phyloP scores from a whole-genome alignment of 2,113 vertebrate species.

The Ageneiosus marmoratus region DNA sequence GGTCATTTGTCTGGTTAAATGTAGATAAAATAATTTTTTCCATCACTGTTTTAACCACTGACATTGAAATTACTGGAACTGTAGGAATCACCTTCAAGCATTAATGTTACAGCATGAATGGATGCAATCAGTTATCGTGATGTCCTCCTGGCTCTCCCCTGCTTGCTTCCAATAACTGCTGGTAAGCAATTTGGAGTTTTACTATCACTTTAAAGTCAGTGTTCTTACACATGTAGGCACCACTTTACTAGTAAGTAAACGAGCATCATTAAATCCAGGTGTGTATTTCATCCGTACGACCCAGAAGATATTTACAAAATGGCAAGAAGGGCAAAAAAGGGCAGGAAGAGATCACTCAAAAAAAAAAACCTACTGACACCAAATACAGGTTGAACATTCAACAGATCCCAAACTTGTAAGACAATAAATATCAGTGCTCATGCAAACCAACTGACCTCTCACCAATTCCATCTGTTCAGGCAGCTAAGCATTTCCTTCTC shows the following conservation, averaged over 20 bases:
- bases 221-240: constrained; percentile 4
- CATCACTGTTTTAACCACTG: background rate
- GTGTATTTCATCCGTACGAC: constrained; percentile 48
- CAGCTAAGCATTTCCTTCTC: constrained; percentile 62
- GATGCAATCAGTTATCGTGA: background rate
- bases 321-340: constrained; percentile 50
- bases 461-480: constrained; percentile 62
- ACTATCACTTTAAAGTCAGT: background rate
- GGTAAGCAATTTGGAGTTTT: background rate
- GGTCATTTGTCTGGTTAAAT: background rate
- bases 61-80: constrained; percentile 21
- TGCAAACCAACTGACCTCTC: constrained; percentile 67
- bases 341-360: constrained; percentile 57
- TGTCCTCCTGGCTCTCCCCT: background rate
- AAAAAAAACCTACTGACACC: constrained; percentile 52
- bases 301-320: constrained; percentile 53
- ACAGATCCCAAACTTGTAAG: constrained; percentile 58
- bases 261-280: constrained; percentile 11
- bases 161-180: background rate
- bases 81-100: background rate
- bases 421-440: constrained; percentile 69
- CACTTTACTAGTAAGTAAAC: constrained; percentile 35
- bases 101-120: background rate
- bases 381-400: constrained; percentile 56
- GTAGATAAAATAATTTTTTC: background rate